phyloP scores from a whole-genome alignment of 2,797 vertebrate species.

The Catharus ustulatus region DNA sequence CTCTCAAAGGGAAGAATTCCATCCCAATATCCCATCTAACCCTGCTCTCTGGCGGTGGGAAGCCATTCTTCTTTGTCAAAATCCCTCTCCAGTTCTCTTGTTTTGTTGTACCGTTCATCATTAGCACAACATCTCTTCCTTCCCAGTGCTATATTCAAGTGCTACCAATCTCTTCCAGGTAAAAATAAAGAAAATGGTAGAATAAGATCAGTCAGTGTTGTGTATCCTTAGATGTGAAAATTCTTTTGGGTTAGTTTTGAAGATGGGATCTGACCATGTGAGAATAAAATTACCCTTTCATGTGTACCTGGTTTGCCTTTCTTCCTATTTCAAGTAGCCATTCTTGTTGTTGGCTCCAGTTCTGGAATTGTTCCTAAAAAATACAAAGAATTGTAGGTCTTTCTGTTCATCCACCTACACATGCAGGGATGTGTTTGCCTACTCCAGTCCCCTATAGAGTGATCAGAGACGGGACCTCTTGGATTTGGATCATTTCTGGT shows the following conservation, averaged over 20 bases:
- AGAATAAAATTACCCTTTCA: neutral
- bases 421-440: neutral
- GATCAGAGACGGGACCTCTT: neutral
- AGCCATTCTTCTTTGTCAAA: neutral
- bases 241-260: neutral
- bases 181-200: neutral
- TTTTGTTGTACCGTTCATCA: neutral
- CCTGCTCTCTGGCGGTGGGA: neutral
- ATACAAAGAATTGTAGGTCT: neutral
- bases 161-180: neutral
- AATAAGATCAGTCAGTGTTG: neutral
- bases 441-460: accelerated
- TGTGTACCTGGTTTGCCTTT: neutral
- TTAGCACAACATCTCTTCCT: neutral
- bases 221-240: neutral
- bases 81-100: neutral
- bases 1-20: accelerated
- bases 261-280: neutral
- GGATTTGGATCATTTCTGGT: neutral
- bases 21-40: neutral
- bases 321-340: accelerated
- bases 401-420: neutral
- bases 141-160: neutral
- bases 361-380: neutral
- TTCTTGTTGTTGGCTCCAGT: neutral